These are phyloP conservation scores for Tenualosa ilisha DNA, from an alignment of 2,797 vertebrate species.

Conservation along the genomic window DNA sequence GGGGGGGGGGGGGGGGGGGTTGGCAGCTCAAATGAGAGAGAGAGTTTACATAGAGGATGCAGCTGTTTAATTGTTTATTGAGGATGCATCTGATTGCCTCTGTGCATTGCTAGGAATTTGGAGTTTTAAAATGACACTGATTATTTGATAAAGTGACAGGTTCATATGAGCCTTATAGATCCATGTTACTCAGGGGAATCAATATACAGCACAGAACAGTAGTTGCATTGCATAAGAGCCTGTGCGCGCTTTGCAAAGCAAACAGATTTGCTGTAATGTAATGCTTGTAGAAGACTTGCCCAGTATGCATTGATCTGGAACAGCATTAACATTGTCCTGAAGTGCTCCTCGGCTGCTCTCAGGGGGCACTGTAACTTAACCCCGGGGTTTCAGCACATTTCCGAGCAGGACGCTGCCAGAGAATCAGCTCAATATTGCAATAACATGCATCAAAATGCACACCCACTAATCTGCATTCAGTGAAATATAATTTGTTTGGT, in stretches of 20 bases:
- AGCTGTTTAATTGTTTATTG: background rate
- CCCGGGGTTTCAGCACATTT: constrained; percentile 51
- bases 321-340: constrained; percentile 42
- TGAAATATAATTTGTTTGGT: constrained; percentile 15
- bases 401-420: constrained; percentile 39
- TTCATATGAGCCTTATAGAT: constrained; percentile 32
- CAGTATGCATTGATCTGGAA: constrained; percentile 46
- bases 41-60: background rate
- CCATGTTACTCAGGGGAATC: constrained; percentile 25
- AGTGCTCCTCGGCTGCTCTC: constrained; percentile 43
- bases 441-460: constrained; percentile 20
- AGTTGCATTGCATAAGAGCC: constrained; percentile 31
- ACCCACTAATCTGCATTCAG: constrained; percentile 32
- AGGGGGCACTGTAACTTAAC: constrained; percentile 46
- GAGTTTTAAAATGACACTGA: background rate
- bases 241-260: constrained; percentile 60
- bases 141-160: background rate
- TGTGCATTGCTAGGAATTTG: background rate
- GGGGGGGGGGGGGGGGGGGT: no score
- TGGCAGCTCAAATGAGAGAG: background rate
- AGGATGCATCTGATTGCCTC: background rate
- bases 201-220: constrained; percentile 34
- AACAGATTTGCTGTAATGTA: constrained; percentile 72
- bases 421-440: constrained; percentile 45
- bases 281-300: constrained; percentile 53